Conservation (phyloP, 2,113 vertebrate species). For the Solenodon paradoxus region DNA sequence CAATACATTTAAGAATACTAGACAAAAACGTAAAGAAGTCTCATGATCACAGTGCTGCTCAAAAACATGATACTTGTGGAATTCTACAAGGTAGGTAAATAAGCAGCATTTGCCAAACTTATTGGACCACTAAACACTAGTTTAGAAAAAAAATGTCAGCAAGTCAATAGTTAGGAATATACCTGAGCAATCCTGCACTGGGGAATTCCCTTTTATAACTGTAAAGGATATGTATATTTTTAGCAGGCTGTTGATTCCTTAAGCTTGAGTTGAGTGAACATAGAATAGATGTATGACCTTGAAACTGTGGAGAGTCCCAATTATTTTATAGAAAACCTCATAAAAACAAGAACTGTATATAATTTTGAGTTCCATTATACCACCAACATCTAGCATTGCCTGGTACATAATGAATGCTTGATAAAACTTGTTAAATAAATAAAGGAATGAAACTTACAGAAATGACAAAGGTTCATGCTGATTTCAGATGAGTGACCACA, state of each 20-base stretch:
- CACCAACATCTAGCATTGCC: neutral
- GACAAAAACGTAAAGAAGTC: neutral
- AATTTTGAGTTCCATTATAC: constrained; percentile 10
- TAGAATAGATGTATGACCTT: neutral
- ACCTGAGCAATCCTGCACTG: neutral
- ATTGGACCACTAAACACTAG: neutral
- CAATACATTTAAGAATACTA: neutral
- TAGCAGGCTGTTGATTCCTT: neutral
- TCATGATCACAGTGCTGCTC: neutral
- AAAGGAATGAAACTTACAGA: neutral
- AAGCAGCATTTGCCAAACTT: neutral
- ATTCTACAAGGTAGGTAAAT: neutral
- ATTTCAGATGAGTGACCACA: neutral
- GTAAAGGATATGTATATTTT: neutral
- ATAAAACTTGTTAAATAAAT: constrained; percentile 13
- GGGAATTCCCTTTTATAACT: neutral
- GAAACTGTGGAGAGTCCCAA: neutral
- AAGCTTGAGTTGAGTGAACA: neutral
- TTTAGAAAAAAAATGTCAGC: neutral
- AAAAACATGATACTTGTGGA: neutral
- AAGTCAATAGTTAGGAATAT: neutral
- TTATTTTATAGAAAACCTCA: neutral
- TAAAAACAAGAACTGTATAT: neutral
- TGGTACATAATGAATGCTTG: neutral
- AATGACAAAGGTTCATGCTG: neutral